Evolutionary conservation across 2,888 invertebrate species (phyloP).

Genomic region (Tetheella fluctuosa): DNA sequence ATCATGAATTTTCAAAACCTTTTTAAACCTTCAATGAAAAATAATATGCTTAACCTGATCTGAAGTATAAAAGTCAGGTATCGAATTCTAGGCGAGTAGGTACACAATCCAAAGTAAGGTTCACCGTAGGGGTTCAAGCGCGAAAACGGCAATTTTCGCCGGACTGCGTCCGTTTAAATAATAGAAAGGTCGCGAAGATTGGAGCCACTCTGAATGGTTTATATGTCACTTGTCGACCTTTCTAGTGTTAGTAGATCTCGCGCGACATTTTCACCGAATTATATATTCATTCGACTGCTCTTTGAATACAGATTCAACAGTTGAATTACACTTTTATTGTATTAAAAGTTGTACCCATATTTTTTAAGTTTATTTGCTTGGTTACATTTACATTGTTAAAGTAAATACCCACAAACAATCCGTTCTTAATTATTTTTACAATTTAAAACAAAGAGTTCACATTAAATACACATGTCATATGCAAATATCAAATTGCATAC

Average conservation of each 20-base stretch:
- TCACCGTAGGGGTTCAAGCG: constrained; percentile 54
- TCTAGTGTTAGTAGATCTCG: constrained; percentile 67
- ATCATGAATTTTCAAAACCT: background rate
- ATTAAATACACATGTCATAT: background rate
- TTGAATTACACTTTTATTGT: constrained; percentile 43
- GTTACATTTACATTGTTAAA: too few species aligned
- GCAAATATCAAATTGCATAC: background rate
- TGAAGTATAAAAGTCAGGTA: background rate
- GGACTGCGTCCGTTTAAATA: constrained; percentile 78
- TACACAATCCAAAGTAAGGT: constrained; percentile 17
- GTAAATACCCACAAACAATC: too few species aligned
- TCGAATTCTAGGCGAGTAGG: background rate
- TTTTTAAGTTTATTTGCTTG: too few species aligned
- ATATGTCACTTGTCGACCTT: constrained; percentile 81
- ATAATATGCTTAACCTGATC: background rate
- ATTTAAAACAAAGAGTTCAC: background rate
- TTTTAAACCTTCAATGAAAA: background rate
- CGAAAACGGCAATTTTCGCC: constrained; percentile 68
- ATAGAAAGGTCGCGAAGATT: constrained; percentile 81
- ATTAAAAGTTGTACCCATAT: background rate
- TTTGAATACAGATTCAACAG: constrained; percentile 58
- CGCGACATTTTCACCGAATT: constrained; percentile 70
- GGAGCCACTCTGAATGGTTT: constrained; percentile 80
- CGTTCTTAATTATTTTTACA: too few species aligned
- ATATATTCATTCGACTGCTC: constrained; percentile 74